These are phyloP conservation scores for Leptobrachium leishanense DNA, from an alignment of 2,113 vertebrate genomes.

Conservation along the genomic window DNA sequence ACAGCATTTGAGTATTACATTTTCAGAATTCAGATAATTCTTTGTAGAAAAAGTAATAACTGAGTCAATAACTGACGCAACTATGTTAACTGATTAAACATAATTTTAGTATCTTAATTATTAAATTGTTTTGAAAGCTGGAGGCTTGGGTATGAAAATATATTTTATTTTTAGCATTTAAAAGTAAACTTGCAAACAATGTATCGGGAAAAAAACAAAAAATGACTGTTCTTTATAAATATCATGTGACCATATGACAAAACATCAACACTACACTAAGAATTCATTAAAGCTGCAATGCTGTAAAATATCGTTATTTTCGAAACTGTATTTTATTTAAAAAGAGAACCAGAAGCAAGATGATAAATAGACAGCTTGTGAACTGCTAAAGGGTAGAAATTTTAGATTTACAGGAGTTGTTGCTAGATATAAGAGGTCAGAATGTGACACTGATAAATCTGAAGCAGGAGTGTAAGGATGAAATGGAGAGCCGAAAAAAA, in stretches of 20 bases:
- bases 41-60: not conserved
- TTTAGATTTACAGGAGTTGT: slow-evolving; percentile 27
- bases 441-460: slow-evolving; percentile 44
- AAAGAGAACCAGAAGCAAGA: slow-evolving; percentile 5
- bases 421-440: slow-evolving; percentile 40
- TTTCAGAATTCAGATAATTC: too few species aligned
- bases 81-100: too few species aligned
- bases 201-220: too few species aligned
- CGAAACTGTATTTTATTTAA: not conserved
- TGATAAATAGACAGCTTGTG: slow-evolving; percentile 20
- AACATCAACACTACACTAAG: too few species aligned
- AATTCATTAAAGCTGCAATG: too few species aligned
- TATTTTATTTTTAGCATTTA: too few species aligned
- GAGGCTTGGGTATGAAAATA: too few species aligned
- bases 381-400: slow-evolving; percentile 41
- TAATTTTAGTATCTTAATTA: too few species aligned
- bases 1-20: slow-evolving; percentile 2
- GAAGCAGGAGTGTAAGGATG: slow-evolving; percentile 32
- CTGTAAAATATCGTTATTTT: slow-evolving; percentile 7
- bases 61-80: not conserved
- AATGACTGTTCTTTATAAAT: too few species aligned
- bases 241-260: too few species aligned
- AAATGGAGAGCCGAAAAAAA: slow-evolving; percentile 15
- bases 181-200: too few species aligned
- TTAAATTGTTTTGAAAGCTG: too few species aligned